Conservation (phyloP, 2,113 vertebrate species). For the Apteryx owenii region DNA sequence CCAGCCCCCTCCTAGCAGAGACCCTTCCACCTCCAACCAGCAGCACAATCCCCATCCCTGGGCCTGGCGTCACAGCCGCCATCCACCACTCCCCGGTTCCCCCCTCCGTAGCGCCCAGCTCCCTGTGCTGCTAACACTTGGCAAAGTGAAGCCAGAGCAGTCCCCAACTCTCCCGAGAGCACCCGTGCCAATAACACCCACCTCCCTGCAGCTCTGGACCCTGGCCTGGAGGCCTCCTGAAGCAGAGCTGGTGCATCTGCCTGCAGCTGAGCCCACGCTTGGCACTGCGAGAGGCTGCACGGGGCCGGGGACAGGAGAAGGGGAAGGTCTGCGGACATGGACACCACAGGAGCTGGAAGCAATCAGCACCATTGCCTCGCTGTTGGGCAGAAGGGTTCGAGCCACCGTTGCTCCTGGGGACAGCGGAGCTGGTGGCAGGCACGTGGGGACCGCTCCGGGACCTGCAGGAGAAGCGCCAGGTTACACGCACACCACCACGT, state of each 20-base stretch:
- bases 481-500: neutral
- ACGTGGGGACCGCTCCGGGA: fast-evolving
- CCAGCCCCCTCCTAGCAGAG: neutral
- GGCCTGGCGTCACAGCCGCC: neutral
- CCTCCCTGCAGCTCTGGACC: neutral
- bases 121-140: too few species aligned
- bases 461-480: neutral
- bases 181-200: neutral
- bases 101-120: neutral
- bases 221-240: neutral
- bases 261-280: too few species aligned
- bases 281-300: neutral
- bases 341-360: neutral
- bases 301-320: neutral
- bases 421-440: neutral
- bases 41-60: neutral
- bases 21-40: neutral
- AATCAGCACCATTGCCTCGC: fast-evolving
- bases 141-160: too few species aligned
- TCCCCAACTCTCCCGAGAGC: neutral
- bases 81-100: neutral
- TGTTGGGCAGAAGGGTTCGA: neutral
- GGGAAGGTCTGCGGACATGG: neutral
- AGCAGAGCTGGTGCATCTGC: neutral
- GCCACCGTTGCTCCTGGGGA: neutral